Percentiles rank a stretch among this genome's conserved stretches.
phyloP scores from a whole-genome alignment of 2,113 vertebrate genomes.

The Ovibos moschatus region DNA sequence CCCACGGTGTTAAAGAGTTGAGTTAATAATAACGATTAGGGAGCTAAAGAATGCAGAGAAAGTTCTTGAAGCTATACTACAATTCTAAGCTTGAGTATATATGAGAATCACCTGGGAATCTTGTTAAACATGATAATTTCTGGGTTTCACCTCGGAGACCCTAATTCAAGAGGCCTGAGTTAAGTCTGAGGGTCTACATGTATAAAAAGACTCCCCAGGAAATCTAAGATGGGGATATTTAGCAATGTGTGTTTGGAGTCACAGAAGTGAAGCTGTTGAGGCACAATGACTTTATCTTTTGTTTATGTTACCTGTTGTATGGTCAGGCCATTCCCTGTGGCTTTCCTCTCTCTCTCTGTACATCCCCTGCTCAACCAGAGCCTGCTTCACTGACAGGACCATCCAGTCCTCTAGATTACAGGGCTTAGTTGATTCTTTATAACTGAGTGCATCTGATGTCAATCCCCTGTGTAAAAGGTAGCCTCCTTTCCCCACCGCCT shows the following conservation, averaged over 20 bases:
- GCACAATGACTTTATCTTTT: background rate
- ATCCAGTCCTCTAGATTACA: background rate
- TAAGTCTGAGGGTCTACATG: accelerated
- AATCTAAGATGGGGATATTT: background rate
- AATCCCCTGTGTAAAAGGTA: background rate
- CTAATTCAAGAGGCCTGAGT: background rate
- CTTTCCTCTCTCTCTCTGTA: background rate
- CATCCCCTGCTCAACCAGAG: background rate
- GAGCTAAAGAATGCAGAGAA: background rate
- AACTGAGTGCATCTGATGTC: background rate
- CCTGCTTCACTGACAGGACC: background rate
- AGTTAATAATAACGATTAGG: background rate
- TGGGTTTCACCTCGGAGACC: background rate
- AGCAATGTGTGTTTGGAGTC: background rate
- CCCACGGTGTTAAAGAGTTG: background rate
- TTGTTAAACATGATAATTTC: background rate
- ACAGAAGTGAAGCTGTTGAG: background rate
- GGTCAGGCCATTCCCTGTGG: background rate
- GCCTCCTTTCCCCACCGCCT: background rate
- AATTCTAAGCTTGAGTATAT: background rate
- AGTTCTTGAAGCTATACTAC: background rate
- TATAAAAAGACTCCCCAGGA: background rate
- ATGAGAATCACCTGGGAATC: background rate
- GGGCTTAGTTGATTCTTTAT: background rate
- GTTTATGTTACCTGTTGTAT: background rate